phyloP scores from a whole-genome alignment of 2,113 vertebrate species.

The Bufo bufo region DNA sequence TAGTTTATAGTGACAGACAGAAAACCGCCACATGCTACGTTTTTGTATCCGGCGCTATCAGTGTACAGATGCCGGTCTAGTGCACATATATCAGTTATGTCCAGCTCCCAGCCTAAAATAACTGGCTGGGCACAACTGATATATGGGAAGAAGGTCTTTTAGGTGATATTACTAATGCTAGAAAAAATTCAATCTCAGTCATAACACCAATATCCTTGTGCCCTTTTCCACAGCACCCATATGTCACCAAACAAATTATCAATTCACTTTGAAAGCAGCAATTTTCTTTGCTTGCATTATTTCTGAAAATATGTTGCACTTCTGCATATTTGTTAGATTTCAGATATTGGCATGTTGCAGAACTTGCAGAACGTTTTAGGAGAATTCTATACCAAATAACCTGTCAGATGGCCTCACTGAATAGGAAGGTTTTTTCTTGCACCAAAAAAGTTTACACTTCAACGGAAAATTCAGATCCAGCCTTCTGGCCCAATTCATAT shows the following conservation, averaged over 20 bases:
- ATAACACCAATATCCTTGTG: no score
- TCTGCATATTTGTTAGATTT: neutral
- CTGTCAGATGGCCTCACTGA: conserved; percentile 54
- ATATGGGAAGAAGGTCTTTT: no score
- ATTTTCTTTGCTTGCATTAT: neutral
- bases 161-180: no score
- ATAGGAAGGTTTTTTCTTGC: conserved; percentile 42
- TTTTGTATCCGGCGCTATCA: no score
- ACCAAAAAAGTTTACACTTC: conserved; percentile 57
- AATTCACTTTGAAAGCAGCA: neutral
- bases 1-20: no score
- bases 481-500: conserved; percentile 56
- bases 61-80: no score
- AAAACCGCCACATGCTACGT: no score
- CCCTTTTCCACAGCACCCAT: no score
- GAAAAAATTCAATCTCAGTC: no score
- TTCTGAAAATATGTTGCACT: neutral
- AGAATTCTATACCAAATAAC: conserved; percentile 46
- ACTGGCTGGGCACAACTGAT: no score
- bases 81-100: no score
- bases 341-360: conserved; percentile 3
- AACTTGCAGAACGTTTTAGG: neutral
- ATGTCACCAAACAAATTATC: neutral
- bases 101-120: no score
- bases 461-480: conserved; percentile 50